Conservation (phyloP, 1,140 invertebrate genomes). For the Zophobas atratus region DNA sequence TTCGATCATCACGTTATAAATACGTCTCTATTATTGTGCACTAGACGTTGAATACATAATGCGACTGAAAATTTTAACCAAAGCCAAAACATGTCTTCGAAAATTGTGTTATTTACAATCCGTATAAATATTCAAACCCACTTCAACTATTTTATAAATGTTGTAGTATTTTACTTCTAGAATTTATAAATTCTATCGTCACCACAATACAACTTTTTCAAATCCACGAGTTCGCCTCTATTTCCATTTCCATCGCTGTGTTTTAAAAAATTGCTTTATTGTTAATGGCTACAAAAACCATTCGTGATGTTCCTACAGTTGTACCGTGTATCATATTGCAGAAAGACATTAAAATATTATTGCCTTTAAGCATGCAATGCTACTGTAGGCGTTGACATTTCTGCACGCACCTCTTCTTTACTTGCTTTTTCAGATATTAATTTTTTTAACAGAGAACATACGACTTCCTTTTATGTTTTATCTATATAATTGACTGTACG, state of each 20-base stretch:
- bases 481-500: no score
- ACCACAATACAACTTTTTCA: background rate
- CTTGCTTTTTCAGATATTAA: constrained; percentile 47
- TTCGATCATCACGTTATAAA: no score
- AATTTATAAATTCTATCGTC: background rate
- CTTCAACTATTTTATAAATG: no score
- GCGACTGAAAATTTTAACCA: no score
- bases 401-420: constrained; percentile 56
- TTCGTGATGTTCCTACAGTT: constrained; percentile 38
- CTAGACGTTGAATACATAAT: no score
- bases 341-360: constrained; percentile 62
- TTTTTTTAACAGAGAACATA: constrained; percentile 51
- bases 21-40: no score
- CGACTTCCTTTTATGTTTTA: constrained; percentile 22
- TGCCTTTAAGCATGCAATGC: constrained; percentile 61
- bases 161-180: background rate
- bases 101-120: no score
- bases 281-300: constrained; percentile 44
- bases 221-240: background rate
- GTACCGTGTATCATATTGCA: constrained; percentile 55
- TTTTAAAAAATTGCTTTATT: constrained; percentile 26
- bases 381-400: constrained; percentile 60
- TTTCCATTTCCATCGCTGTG: background rate
- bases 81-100: no score
- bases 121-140: no score